Evolutionary conservation across 2,797 vertebrate genomes (phyloP), one percentile per base, ranked within the genome.

Genomic region (Echeneis naucrates): DNA sequence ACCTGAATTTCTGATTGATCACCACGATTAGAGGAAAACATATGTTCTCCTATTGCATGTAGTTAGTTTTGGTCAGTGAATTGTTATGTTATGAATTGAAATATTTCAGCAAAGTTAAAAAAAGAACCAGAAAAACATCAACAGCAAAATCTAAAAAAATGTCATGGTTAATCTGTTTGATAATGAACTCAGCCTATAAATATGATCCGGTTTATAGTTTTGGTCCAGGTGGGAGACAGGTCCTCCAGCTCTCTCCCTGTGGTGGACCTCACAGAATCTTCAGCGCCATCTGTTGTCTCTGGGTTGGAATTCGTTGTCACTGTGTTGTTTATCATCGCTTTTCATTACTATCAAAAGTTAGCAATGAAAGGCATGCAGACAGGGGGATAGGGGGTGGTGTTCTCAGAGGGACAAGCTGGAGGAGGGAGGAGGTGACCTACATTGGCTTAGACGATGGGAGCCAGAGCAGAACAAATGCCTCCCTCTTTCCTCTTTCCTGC

Each of bases 371-470:
- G 81, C 87, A 90, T 84, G 88, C 82, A 84, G 86, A 88, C 88
- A 74, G 37, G 50, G 78, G 51, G 78, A 58, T 13, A 2, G 42
- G 69, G 69, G 75, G 74, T 16, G 68, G 77, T 16, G 84, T 77
- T 81, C 81, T 85, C 73, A 77, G 60, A 79, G 80, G 79, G 81
- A 71, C 67, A 70, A 77, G 79, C 60, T 73, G 83, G 85, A 88
- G 76, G n/a, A n/a, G n/a, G 76, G n/a, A n/a, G n/a, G 82, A 87
- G 82, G 85, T 91, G 89, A 91, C 89, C 88, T 88, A 89, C 83
- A 90, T 89, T 68, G 79, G 77, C 75, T 64, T 62, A 63, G 67
- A 86, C 79, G 74, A 86, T 84, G 83, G 75, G 78, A 86, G 75
- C 72, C 86, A 89, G 79, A 81, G 42, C 80, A 62, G 69, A 88